Percentiles rank a stretch among this genome's conserved stretches.
Conservation (phyloP, 2,113 vertebrate genomes). For the Engystomops pustulosus region DNA sequence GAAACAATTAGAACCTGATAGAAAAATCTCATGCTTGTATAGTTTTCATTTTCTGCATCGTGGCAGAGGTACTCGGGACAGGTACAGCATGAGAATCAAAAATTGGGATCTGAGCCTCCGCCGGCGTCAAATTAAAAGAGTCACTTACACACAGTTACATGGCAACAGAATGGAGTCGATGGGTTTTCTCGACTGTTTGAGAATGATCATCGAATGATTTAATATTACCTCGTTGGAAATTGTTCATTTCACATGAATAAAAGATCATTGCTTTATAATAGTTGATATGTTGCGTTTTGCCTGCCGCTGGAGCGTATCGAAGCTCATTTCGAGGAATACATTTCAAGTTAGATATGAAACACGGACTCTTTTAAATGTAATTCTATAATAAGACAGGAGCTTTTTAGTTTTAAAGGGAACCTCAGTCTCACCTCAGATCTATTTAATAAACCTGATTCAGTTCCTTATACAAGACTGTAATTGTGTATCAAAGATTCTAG, state of each 20-base stretch:
- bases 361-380: neutral
- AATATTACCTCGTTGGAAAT: neutral
- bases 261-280: slow-evolving; percentile 8
- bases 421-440: too few relatives aligned
- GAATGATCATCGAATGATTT: neutral
- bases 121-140: slow-evolving; percentile 40
- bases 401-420: too few relatives aligned
- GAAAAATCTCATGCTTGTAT: slow-evolving; percentile 44
- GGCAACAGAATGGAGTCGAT: slow-evolving; percentile 19
- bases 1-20: slow-evolving; percentile 61
- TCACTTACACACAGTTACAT: slow-evolving; percentile 13
- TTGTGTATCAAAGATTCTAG: too few relatives aligned
- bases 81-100: slow-evolving; percentile 19
- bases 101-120: slow-evolving; percentile 37
- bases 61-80: slow-evolving; percentile 36
- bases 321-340: neutral
- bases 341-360: neutral
- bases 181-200: neutral
- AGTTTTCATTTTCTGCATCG: slow-evolving; percentile 59
- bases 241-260: slow-evolving; percentile 3
- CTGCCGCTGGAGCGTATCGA: neutral
- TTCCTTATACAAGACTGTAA: too few relatives aligned
- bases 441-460: too few relatives aligned
- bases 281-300: neutral
- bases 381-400: neutral